Percentiles rank a stretch among this genome's conserved stretches.
Evolutionary conservation across 2,888 invertebrate species (phyloP).

Genomic region (Eudasyphora cyanicolor): DNA sequence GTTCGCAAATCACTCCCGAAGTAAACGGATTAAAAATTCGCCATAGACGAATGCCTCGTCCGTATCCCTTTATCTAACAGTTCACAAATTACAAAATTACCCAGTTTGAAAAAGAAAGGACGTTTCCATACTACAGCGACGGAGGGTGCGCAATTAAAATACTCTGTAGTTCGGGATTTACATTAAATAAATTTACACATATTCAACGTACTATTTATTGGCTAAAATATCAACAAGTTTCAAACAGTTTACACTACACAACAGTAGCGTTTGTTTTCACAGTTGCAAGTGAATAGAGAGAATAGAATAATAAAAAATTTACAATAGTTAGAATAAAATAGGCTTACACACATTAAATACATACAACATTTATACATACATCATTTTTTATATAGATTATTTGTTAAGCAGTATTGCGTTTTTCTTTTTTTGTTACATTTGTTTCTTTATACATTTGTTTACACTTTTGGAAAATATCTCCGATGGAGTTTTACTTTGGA

Average conservation of each 20-base stretch:
- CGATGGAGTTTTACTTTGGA: slow-evolving; percentile 11
- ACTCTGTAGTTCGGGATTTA: too few species aligned
- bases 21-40: too few species aligned
- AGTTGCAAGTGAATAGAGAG: neutral
- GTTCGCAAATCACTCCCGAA: too few species aligned
- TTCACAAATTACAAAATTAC: too few species aligned
- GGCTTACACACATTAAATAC: slow-evolving; percentile 36
- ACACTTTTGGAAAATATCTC: neutral
- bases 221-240: slow-evolving; percentile 57
- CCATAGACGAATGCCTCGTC: too few species aligned
- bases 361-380: slow-evolving; percentile 30
- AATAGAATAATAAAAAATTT: slow-evolving; percentile 5
- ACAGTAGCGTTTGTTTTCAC: neutral
- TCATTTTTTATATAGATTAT: neutral
- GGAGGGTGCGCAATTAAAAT: too few species aligned
- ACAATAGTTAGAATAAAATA: slow-evolving; percentile 16
- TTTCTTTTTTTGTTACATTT: neutral
- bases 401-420: neutral
- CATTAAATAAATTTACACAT: slow-evolving; percentile 15
- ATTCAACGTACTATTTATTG: slow-evolving; percentile 45
- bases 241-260: slow-evolving; percentile 34
- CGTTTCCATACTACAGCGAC: too few species aligned
- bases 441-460: slow-evolving; percentile 23
- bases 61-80: too few species aligned
- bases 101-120: too few species aligned